Evolutionary conservation across 2,797 vertebrate species (phyloP).

Genomic region (Halcyon smyrnensis): DNA sequence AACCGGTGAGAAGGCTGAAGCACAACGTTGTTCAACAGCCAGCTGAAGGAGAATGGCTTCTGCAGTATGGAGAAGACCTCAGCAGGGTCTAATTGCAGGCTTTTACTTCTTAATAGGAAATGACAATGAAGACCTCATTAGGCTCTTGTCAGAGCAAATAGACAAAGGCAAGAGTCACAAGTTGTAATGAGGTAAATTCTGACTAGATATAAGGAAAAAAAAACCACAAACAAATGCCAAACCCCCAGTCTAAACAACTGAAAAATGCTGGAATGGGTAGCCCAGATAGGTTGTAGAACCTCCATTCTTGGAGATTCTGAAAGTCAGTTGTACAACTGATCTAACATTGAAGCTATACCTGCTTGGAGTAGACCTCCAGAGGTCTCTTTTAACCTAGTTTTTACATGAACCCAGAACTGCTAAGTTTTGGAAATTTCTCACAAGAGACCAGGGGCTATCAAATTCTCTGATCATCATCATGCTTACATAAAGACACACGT

Average conservation of each 20-base stretch:
- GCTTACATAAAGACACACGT: background rate
- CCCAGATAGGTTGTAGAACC: rapidly evolving
- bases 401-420: background rate
- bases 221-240: background rate
- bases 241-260: background rate
- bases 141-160: background rate
- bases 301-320: background rate
- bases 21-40: background rate
- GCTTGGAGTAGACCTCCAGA: background rate
- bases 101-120: background rate
- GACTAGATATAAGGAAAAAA: background rate
- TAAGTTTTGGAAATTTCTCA: background rate
- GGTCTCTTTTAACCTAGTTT: background rate
- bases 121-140: background rate
- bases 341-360: background rate
- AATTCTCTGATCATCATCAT: background rate
- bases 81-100: background rate
- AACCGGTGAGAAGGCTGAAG: background rate
- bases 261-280: background rate
- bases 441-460: background rate
- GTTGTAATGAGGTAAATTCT: background rate
- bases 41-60: background rate
- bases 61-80: background rate
- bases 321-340: background rate
- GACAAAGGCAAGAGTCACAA: background rate